Percentiles rank a stretch among this genome's conserved stretches.
phyloP scores from a whole-genome alignment of 2,797 vertebrate genomes.

The Oreochromis grahami region DNA sequence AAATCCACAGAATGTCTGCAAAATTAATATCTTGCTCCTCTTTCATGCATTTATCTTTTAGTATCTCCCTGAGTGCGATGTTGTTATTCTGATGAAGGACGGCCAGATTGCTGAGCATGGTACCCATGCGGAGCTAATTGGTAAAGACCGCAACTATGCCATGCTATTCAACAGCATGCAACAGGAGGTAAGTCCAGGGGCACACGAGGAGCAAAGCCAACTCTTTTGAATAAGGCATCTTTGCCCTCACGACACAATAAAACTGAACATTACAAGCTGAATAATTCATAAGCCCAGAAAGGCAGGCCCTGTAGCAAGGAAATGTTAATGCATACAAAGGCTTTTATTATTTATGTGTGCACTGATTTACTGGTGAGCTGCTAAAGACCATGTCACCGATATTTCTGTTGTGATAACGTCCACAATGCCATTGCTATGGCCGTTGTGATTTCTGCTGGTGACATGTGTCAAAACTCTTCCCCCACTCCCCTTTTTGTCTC shows the following conservation, averaged over 20 bases:
- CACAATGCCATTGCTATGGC: slow-evolving; percentile 21
- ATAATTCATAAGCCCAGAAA: slow-evolving; percentile 66
- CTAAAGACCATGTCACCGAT: slow-evolving; percentile 51
- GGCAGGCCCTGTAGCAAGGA: slow-evolving; percentile 37
- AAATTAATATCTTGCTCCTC: not conserved
- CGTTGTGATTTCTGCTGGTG: slow-evolving; percentile 14
- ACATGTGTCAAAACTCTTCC: not conserved
- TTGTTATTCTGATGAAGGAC: slow-evolving; percentile 82
- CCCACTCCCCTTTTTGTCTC: not conserved
- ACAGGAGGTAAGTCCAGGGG: slow-evolving; percentile 75
- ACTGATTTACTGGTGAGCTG: slow-evolving; percentile 63
- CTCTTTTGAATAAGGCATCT: slow-evolving; percentile 46
- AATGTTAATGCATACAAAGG: slow-evolving; percentile 65
- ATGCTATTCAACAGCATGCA: slow-evolving; percentile 74
- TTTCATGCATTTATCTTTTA: slow-evolving; percentile 37
- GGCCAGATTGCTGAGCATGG: slow-evolving; percentile 82
- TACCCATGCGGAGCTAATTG: slow-evolving; percentile 78
- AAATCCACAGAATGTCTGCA: not conserved
- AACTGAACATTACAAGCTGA: slow-evolving; percentile 49
- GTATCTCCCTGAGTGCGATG: slow-evolving; percentile 83
- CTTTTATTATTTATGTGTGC: slow-evolving; percentile 64
- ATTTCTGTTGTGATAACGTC: slow-evolving; percentile 47
- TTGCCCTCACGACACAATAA: slow-evolving; percentile 44
- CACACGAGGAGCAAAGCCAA: slow-evolving; percentile 7
- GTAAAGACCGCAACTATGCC: slow-evolving; percentile 75